Evolutionary conservation across 2,888 invertebrate genomes (phyloP).

Genomic region (Lepidochitona cinerea): DNA sequence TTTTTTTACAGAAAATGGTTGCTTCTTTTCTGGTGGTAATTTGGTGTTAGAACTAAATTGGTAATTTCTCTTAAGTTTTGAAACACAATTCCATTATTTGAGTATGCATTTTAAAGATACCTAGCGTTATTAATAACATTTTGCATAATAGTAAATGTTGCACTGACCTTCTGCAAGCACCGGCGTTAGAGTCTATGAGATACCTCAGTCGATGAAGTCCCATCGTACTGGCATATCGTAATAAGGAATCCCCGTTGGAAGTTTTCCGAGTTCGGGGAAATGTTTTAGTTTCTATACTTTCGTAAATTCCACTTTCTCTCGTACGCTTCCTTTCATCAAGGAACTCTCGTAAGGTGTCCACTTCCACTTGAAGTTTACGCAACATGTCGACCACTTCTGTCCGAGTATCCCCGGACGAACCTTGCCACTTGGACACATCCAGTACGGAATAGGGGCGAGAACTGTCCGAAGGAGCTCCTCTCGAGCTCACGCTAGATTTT

Average conservation of each 20-base stretch:
- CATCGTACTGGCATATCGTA: neutral
- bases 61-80: too few relatives aligned
- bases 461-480: neutral
- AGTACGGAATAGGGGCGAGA: neutral
- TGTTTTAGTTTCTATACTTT: slow-evolving; percentile 2
- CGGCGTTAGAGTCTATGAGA: neutral
- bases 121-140: too few relatives aligned
- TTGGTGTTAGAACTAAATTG: too few relatives aligned
- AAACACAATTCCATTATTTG: too few relatives aligned
- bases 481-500: neutral
- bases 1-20: too few relatives aligned
- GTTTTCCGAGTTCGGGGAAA: neutral
- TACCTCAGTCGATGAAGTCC: neutral
- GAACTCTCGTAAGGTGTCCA: slow-evolving; percentile 7
- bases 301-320: slow-evolving; percentile 9
- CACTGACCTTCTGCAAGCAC: neutral
- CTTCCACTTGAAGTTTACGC: neutral
- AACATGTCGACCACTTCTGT: slow-evolving; percentile 6
- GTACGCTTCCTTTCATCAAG: neutral
- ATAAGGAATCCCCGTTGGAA: neutral
- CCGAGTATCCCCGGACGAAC: neutral
- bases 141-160: neutral
- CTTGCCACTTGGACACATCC: slow-evolving; percentile 10
- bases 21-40: too few relatives aligned
- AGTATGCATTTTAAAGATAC: too few relatives aligned